Evolutionary conservation across 2,113 vertebrate genomes (phyloP), one percentile per base, ranked within the genome.

Genomic region (Thymallus thymallus): DNA sequence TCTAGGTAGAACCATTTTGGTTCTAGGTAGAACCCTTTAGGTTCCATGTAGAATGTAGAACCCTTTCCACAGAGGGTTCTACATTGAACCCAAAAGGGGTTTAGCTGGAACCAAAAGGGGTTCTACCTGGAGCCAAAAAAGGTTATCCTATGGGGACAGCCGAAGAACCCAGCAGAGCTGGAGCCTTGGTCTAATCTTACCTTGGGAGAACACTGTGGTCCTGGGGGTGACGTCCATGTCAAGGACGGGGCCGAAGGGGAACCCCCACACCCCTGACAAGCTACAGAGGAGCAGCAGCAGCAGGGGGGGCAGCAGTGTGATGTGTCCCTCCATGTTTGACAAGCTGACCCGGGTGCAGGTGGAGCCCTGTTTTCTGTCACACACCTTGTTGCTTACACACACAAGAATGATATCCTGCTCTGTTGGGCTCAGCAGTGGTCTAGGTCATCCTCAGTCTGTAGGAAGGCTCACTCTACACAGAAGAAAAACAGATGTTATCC

Each of bases 191-290:
- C 10, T 6, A 68, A 14, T 75, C 74, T 88, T 85, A 94, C 93
- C 91, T 81, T 90, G 89, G 62, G 79, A 79, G 79, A 84, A 86
- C 55, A 94, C 71, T 0, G 93, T 94, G 0, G 83, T 91, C 77
- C 93, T 90, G 48, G 93, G 89, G 68, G 85, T 91, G 82, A 91
- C 87, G 16, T 93, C 92, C 79, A 93, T 61, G 62, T 92, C 91
- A 75, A 90, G 82, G 5, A 89, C 84, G 0, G 93, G 87, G 81
- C 90, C 92, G 80, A 93, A 94, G 67, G 91, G 93, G 72, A 92
- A 93, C 48, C 90, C 89, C 89, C 85, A 73, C 26, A 81, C 55
- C 51, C 83, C 80, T 6, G 83, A 78, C 16, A 84, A 71, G 26
- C 80, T 69, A 82, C 65, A 73, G 0, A 83, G 62, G 69, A 83